Evolutionary conservation across 2,113 vertebrate genomes (phyloP).

Genomic region (Cyprinodon brontotheroides): DNA sequence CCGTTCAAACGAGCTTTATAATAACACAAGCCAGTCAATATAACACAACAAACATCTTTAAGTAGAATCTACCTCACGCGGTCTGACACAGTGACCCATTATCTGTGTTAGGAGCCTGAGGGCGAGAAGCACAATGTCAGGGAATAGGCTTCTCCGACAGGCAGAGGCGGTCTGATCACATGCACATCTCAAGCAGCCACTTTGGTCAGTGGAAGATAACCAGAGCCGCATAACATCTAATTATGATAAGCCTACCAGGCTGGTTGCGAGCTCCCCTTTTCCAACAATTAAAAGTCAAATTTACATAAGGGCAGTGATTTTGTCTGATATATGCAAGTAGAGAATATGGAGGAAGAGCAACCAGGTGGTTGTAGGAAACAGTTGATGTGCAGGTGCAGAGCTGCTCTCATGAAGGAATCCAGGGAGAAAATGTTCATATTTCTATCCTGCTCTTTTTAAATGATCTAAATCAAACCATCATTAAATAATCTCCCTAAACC

Average conservation of each 20-base stretch:
- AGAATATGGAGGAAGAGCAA: neutral
- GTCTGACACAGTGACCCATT: constrained; percentile 80
- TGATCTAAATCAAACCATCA: neutral
- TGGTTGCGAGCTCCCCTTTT: neutral
- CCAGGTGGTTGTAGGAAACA: constrained; percentile 21
- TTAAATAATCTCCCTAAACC: neutral
- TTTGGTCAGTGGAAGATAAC: constrained; percentile 51
- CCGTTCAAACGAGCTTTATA: constrained; percentile 8
- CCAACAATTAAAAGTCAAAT: neutral
- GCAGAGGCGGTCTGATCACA: constrained; percentile 52
- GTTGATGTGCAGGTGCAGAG: constrained; percentile 53
- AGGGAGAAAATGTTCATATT: neutral
- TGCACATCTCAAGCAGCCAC: constrained; percentile 47
- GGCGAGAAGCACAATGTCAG: constrained; percentile 62
- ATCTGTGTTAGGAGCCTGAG: constrained; percentile 66
- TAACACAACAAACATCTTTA: constrained; percentile 51
- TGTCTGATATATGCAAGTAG: neutral
- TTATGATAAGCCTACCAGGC: constrained; percentile 35
- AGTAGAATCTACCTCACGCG: constrained; percentile 57
- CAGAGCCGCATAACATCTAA: constrained; percentile 61
- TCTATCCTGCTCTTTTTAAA: neutral
- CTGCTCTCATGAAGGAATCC: neutral
- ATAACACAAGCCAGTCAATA: constrained; percentile 43
- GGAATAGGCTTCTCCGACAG: constrained; percentile 54
- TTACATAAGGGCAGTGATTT: neutral